Conservation (phyloP, 2,797 vertebrate species). For the Choloepus didactylus region DNA sequence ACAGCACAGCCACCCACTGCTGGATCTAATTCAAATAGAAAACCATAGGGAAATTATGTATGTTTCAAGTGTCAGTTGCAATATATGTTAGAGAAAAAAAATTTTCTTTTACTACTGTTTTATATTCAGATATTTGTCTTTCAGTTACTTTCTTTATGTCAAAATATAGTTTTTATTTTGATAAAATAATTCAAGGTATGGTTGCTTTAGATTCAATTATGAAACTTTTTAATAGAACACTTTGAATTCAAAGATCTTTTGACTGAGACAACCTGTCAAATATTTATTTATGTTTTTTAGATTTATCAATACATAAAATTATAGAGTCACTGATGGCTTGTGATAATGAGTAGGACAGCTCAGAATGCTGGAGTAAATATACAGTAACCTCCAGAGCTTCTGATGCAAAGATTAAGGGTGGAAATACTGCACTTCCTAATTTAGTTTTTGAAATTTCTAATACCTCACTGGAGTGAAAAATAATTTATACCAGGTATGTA, state of each 20-base stretch:
- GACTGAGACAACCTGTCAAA: slow-evolving; percentile 31
- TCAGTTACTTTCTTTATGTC: slow-evolving; percentile 14
- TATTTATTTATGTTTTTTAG: background rate
- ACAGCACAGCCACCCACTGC: background rate
- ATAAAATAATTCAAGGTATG: slow-evolving; percentile 10
- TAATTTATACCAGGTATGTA: background rate
- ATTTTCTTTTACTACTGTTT: background rate
- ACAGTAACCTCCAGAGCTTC: background rate
- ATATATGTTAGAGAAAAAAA: background rate
- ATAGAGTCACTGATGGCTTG: background rate
- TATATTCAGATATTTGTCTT: slow-evolving; percentile 8
- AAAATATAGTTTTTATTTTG: slow-evolving; percentile 40
- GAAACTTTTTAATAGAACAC: slow-evolving; percentile 3
- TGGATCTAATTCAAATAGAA: background rate
- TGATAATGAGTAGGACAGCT: background rate
- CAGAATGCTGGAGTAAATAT: background rate
- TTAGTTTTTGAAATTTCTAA: background rate
- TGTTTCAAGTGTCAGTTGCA: background rate
- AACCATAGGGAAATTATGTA: background rate
- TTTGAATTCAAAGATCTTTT: slow-evolving; percentile 48
- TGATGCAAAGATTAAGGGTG: background rate
- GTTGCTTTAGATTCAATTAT: background rate
- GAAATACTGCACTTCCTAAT: background rate
- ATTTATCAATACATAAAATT: background rate
- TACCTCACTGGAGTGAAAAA: background rate